Conservation (phyloP, 2,888 invertebrate species). For the Trissolcus japonicus region DNA sequence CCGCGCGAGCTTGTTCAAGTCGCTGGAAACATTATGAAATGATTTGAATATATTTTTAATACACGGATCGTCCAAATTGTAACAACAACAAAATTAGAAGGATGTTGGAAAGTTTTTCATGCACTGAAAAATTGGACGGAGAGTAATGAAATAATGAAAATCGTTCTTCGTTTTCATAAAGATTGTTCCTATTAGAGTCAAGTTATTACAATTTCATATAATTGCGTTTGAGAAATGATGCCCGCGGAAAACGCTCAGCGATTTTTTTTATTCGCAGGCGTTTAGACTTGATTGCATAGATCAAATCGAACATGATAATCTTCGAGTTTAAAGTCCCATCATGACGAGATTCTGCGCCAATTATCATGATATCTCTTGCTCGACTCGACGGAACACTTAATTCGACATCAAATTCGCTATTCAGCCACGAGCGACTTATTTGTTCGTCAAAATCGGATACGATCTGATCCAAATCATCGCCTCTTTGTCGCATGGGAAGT, state of each 20-base stretch:
- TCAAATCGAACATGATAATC: slow-evolving; percentile 41
- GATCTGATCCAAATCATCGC: neutral
- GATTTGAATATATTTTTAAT: too few species aligned
- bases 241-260: neutral
- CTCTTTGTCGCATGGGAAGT: neutral
- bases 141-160: too few species aligned
- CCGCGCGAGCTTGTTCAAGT: too few species aligned
- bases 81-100: too few species aligned
- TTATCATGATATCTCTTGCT: slow-evolving; percentile 40
- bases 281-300: slow-evolving; percentile 26
- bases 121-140: too few species aligned
- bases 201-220: too few species aligned
- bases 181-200: too few species aligned
- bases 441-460: slow-evolving; percentile 2
- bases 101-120: too few species aligned
- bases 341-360: slow-evolving; percentile 34
- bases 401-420: slow-evolving; percentile 34
- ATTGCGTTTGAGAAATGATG: slow-evolving; percentile 1
- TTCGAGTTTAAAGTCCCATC: slow-evolving; percentile 29
- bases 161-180: too few species aligned
- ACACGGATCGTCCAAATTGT: too few species aligned
- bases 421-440: slow-evolving; percentile 6
- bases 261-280: neutral
- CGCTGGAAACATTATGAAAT: too few species aligned
- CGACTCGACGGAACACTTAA: slow-evolving; percentile 38